Conservation (phyloP, 2,113 vertebrate genomes). For the Astur gentilis region DNA sequence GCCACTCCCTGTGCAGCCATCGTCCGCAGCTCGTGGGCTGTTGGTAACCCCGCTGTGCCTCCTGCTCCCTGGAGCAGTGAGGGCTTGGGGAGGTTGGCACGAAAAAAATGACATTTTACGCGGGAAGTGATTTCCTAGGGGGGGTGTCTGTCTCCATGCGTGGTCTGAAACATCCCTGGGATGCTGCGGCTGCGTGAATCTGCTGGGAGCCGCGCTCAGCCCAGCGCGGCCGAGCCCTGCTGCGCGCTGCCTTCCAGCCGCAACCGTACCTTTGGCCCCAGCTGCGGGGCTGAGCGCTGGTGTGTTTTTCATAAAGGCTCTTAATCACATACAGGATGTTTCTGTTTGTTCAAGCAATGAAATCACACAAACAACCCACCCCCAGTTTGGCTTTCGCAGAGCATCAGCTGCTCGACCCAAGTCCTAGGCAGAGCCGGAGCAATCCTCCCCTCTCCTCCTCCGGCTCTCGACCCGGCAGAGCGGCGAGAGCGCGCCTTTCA, state of each 20-base stretch:
- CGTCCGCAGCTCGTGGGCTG: not conserved
- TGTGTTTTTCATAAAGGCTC: conserved; percentile 58
- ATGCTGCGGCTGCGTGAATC: not conserved
- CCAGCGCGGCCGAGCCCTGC: not conserved
- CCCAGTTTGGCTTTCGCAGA: conserved; percentile 47
- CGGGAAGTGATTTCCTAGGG: not conserved
- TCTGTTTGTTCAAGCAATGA: conserved; percentile 67
- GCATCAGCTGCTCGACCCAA: conserved; percentile 52
- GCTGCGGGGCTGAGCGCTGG: not conserved
- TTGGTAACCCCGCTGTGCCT: not conserved
- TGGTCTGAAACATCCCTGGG: not conserved
- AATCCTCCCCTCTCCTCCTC: conserved; percentile 25
- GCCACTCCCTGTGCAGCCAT: not conserved
- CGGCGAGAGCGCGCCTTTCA: not conserved
- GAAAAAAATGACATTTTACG: not conserved
- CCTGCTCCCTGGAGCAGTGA: not conserved
- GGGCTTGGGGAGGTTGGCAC: not conserved
- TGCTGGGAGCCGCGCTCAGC: not conserved
- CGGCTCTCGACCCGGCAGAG: not conserved
- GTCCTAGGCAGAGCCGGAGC: not conserved
- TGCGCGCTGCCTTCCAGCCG: not conserved
- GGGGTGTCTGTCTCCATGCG: not conserved
- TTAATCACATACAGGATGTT: conserved; percentile 67
- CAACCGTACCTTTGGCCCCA: conserved; percentile 5
- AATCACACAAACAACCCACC: conserved; percentile 68